Base-by-base conservation (phyloP, 2,888 invertebrate species). In the Eupithecia tripunctaria region DNA sequence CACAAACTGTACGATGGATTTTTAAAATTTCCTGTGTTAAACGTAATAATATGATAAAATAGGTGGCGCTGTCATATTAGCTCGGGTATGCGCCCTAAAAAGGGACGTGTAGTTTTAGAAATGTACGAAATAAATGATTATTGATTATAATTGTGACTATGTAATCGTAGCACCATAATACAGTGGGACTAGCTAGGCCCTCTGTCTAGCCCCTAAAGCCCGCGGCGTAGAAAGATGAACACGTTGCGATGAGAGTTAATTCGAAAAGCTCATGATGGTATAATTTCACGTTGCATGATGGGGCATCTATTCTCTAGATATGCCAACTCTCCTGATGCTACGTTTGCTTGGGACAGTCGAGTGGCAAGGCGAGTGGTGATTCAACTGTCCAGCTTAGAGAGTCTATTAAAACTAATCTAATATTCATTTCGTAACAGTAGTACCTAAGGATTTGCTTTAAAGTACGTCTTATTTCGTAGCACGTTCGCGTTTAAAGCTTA, bases 221-320 rank as follows among this genome's bases (percentile, higher is more conserved):
- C 25, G 56, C 14, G 25, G 56, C 56, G 12, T 56, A 56, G 68
- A 65, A 59, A 65, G 59, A 68, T 65, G 65, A 72, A 72, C 68
- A 68, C 68, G 65, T 43, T 65, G 62, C 51, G n/a, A 68, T 64
- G 25, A 59, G 27, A 56, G 56, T 51, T 68, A 51, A 66, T 27
- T 56, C 60, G 12, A 21, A 51, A 62, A 56, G 71, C 56, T 56
- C 25, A 21, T 66, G 66, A 69, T 69, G 21, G 51, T 69, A 41
- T 73, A 67, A 73, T 67, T 67, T 36, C 62, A 66, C 29, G 38
- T 64, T 69, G 60, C n/a, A 38, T 27, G 59, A 60, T 21, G 38
- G 21, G 38, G 38, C 25, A 64, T 38, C 38, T 36, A 38, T 60
- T 38, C 14, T 38, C 38, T 64, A n/a, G 62, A 63, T 63, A 32